phyloP scores from a whole-genome alignment of 1,140 invertebrate species.

The Leptopilina clavipes region DNA sequence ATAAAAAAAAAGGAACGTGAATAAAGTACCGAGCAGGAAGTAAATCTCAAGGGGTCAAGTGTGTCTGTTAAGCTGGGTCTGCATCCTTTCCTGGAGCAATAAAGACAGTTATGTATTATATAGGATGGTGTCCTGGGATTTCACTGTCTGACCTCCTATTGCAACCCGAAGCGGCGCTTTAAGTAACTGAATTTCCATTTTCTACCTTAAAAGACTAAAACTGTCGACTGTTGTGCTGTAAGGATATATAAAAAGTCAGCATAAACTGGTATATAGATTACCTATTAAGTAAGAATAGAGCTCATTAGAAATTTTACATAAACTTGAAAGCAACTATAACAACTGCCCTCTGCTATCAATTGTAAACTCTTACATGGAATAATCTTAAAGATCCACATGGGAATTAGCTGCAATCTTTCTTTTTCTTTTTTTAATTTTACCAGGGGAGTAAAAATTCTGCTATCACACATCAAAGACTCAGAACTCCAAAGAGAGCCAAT shows the following conservation, averaged over 20 bases:
- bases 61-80: slow-evolving; percentile 52
- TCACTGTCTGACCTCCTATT: slow-evolving; percentile 16
- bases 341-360: neutral
- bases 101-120: slow-evolving; percentile 36
- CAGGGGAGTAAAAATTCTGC: too few species aligned
- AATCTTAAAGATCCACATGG: neutral
- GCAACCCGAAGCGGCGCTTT: slow-evolving; percentile 3
- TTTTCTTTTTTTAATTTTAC: too few species aligned
- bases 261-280: neutral
- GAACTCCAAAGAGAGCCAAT: too few species aligned
- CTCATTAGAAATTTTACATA: neutral
- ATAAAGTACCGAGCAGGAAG: slow-evolving; percentile 35
- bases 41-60: slow-evolving; percentile 42
- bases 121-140: slow-evolving; percentile 6
- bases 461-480: too few species aligned
- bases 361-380: neutral
- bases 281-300: neutral
- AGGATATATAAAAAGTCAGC: neutral
- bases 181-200: slow-evolving; percentile 26
- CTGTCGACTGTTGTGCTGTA: neutral
- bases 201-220: slow-evolving; percentile 12
- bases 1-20: slow-evolving; percentile 35
- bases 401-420: neutral
- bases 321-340: neutral
- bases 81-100: slow-evolving; percentile 49